Conservation (phyloP, 2,113 vertebrate species). For the Tapirus terrestris region DNA sequence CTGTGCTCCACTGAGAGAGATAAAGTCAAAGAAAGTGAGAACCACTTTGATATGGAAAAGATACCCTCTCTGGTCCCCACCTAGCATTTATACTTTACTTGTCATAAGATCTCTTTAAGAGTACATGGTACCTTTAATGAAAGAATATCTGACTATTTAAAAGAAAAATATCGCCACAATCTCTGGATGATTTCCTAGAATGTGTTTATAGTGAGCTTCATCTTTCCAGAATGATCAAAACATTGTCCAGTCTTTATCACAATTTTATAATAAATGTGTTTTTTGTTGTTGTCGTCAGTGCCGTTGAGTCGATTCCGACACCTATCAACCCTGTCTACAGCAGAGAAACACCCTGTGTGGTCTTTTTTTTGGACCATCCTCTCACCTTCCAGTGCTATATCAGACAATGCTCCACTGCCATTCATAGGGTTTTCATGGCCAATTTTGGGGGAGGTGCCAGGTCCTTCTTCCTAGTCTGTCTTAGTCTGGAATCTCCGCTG, state of each 20-base stretch:
- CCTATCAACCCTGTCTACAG: too few relatives aligned
- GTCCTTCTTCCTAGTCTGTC: too few relatives aligned
- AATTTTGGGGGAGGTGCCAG: too few relatives aligned
- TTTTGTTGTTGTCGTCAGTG: too few relatives aligned
- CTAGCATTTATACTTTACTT: neutral
- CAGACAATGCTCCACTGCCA: too few relatives aligned
- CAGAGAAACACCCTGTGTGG: too few relatives aligned
- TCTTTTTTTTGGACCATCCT: too few relatives aligned
- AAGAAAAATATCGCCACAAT: conserved; percentile 90
- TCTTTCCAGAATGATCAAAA: conserved; percentile 94
- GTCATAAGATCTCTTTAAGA: neutral
- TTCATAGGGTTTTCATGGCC: too few relatives aligned
- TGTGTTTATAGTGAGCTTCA: conserved; percentile 90
- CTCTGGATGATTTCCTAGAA: conserved; percentile 89
- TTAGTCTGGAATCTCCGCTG: too few relatives aligned
- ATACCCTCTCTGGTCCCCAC: neutral
- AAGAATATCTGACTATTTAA: conserved; percentile 90
- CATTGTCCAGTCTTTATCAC: conserved; percentile 97
- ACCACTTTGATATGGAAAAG: neutral
- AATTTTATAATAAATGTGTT: conserved; percentile 95
- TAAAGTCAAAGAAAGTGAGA: neutral
- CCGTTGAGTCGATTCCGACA: too few relatives aligned
- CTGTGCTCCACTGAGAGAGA: neutral
- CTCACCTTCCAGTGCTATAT: too few relatives aligned
- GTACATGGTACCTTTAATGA: conserved; percentile 79